phyloP scores from a whole-genome alignment of 1,140 invertebrate genomes.

The Habropoda laboriosa region DNA sequence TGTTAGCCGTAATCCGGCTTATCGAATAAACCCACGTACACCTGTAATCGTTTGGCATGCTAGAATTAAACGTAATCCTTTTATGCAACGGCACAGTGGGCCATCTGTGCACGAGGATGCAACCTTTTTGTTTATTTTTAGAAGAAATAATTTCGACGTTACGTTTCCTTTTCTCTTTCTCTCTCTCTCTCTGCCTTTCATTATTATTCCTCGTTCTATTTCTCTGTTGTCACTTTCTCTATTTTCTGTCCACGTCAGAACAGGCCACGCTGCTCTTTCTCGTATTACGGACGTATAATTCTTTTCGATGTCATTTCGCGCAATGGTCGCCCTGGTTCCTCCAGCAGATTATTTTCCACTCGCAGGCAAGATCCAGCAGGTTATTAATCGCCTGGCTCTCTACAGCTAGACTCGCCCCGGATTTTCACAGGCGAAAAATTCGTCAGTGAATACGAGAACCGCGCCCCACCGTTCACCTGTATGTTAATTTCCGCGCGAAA shows the following conservation, averaged over 20 bases:
- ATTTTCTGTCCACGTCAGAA: no score
- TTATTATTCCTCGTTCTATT: background rate
- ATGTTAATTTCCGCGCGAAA: background rate
- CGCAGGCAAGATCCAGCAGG: background rate
- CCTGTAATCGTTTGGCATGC: constrained; percentile 33
- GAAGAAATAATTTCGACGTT: background rate
- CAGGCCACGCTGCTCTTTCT: background rate
- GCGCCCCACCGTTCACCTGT: background rate
- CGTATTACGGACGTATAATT: constrained; percentile 12
- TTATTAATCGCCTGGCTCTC: background rate
- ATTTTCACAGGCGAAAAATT: background rate
- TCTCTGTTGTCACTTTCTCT: no score
- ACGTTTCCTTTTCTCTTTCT: background rate
- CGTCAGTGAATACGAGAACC: no score
- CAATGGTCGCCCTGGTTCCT: background rate
- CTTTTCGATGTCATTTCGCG: constrained; percentile 11
- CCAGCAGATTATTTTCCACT: background rate
- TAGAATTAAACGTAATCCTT: constrained; percentile 37
- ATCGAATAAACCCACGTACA: constrained; percentile 45
- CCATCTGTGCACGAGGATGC: background rate
- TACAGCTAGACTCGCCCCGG: no score
- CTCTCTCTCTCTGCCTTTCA: background rate
- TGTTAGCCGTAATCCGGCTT: constrained; percentile 52
- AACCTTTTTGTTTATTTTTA: no score
- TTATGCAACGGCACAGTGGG: constrained; percentile 1